Conservation (phyloP, 2,888 invertebrate genomes). For the Minunthozetes semirufus region DNA sequence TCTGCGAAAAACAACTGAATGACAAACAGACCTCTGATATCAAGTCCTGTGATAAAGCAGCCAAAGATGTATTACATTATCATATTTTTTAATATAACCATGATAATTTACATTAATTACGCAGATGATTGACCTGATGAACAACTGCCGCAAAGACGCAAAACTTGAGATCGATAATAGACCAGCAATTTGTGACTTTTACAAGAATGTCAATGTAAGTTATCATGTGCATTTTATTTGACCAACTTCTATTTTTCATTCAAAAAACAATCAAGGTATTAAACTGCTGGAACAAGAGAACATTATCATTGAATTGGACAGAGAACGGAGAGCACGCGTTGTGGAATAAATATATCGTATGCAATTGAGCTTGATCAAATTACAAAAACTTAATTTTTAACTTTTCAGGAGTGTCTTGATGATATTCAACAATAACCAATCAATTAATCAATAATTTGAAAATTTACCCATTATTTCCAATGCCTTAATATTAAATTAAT, state of each 20-base stretch:
- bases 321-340: background rate
- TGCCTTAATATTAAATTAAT: no score
- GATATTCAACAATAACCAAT: background rate
- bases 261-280: background rate
- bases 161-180: background rate
- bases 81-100: background rate
- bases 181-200: background rate
- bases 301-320: background rate
- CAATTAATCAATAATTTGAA: no score
- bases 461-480: no score
- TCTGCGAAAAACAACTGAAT: background rate
- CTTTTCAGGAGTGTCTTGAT: background rate
- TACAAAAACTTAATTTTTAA: background rate
- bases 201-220: background rate
- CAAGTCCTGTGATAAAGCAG: background rate
- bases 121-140: background rate
- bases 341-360: constrained; percentile 1
- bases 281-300: background rate
- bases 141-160: background rate
- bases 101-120: background rate
- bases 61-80: background rate
- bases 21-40: background rate
- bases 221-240: background rate
- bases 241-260: no score
- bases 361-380: background rate